A percentile compares a stretch with the other conserved stretches of the same genome.
phyloP scores from a whole-genome alignment of 2,888 invertebrate species.

The Schizaphis graminum region DNA sequence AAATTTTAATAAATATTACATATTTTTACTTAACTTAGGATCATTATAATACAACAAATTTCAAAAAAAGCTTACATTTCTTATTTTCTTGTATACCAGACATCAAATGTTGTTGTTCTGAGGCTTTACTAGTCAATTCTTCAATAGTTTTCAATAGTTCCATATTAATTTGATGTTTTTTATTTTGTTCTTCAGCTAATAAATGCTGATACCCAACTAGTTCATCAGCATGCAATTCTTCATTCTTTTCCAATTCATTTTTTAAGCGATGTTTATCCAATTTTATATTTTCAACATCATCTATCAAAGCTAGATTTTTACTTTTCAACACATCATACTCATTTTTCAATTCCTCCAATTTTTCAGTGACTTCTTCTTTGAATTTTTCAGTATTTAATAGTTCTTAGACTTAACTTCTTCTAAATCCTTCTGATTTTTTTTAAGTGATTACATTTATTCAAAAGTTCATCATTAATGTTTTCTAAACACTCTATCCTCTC shows the following conservation, averaged over 20 bases:
- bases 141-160: conserved; percentile 50
- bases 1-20: conserved; percentile 10
- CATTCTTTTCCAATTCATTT: conserved; percentile 44
- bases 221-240: conserved; percentile 37
- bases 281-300: conserved; percentile 53
- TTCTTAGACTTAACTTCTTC: conserved; percentile 39
- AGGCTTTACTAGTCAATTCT: conserved; percentile 48
- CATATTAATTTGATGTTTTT: conserved; percentile 59
- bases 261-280: conserved; percentile 40
- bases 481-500: conserved; percentile 54
- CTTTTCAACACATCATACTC: conserved; percentile 52
- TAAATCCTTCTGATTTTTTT: conserved; percentile 46
- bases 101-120: conserved; percentile 47
- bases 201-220: conserved; percentile 44
- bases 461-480: conserved; percentile 48
- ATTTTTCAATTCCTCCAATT: conserved; percentile 49
- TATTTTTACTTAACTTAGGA: neutral
- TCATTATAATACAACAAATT: neutral
- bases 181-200: conserved; percentile 53
- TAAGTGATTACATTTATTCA: conserved; percentile 34
- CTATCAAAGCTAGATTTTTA: conserved; percentile 29
- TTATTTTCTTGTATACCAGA: conserved; percentile 48
- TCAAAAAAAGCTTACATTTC: conserved; percentile 26
- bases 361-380: conserved; percentile 37
- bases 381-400: conserved; percentile 57